Base-by-base conservation (phyloP, 2,888 invertebrate species). In the Conchocele bisecta region DNA sequence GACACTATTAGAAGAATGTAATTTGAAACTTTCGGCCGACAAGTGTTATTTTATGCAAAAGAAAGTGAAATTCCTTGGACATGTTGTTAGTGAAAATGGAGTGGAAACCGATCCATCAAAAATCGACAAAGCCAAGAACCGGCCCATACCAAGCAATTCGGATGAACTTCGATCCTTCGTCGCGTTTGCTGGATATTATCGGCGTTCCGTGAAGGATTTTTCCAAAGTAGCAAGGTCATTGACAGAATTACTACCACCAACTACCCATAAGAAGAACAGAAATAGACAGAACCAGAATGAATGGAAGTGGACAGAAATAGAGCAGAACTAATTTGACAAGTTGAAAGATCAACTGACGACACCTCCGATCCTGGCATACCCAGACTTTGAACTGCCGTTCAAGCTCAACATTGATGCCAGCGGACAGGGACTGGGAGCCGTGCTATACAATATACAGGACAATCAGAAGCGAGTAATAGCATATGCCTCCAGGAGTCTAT, bases 321-420 rank as follows among this genome's bases (percentile, higher is more conserved):
- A 64, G 42, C 42, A 56, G 24, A 9, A 31, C 11, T 22, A 26
- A 22, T 56, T 64, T 44, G 44, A 64, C 22, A 7, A 56, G 6
- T 9, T 64, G 20, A 64, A 64, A 35, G 33, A 42, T 29, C 13
- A 35, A 9, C 33, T 64, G 17, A 46, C 56, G n/a, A 24, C 20
- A 22, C 64, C 64, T 29, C 64, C 64, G 3, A 37, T 64, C 7
- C 20, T 57, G n/a, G 54, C 54, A 33, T 56, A 64, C 28, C 44
- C 44, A 17, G 44, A 58, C 20, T 46, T 31, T 29, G 24, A 29
- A 24, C 24, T 39, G 26, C 65, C 57, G 11, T 65, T 58, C 37
- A 57, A 57, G 28, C 15, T 65, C n/a, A 56, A 65, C 46, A 39
- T 35, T 28, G 57, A 65, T 58, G 65, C 65, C 11, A 24, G 28